Evolutionary conservation across 1,140 invertebrate genomes (phyloP), one percentile per base, ranked within the genome.

Genomic region (Cyclargus thomasi): DNA sequence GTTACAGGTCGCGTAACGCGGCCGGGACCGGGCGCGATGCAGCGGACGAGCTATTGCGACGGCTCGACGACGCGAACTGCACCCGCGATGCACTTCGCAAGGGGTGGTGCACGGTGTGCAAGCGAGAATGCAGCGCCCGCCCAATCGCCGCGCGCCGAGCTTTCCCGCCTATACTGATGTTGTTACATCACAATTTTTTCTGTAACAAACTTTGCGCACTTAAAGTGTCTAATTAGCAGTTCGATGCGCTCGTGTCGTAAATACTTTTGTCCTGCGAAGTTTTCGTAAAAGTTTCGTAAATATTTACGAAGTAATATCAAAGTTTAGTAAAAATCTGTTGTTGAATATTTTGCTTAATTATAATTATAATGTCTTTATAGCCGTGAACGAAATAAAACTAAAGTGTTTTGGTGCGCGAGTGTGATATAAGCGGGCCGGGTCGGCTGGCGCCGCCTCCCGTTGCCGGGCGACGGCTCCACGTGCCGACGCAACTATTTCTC

Each of bases 81-180:
- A 88, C 79, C 76, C 81, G 78, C 81, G 82, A 74, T 79, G 77
- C 78, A 79, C 76, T 80, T 74, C 67, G 73, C 67, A 76, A 79
- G 82, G 83, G 85, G 86, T 86, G 87, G 87, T 86, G 85, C 83
- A 85, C 75, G 78, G 68, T 81, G 87, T 86, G 85, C 83, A 88
- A 88, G 85, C 81, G 87, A 88, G 85, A 88, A 84, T 86, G 80
- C 84, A 83, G 64, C 78, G 78, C 87, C 85, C 87, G 86, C 87
- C 87, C 87, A 88, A 83, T 86, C 76, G 79, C 82, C 82, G 79
- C 77, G 78, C 86, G 81, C 82, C 80, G 88, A 85, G 88, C 83
- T 87, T 90, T 90, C 85, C 85, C 87, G 87, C 87, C 87, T 83
- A 84, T 69, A 83, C 80, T 16, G 80, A 85, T 81, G 77, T 85